These are phyloP conservation scores for Lepeophtheirus nordmannii DNA, from an alignment of 2,888 invertebrate species.

Conservation along the genomic window DNA sequence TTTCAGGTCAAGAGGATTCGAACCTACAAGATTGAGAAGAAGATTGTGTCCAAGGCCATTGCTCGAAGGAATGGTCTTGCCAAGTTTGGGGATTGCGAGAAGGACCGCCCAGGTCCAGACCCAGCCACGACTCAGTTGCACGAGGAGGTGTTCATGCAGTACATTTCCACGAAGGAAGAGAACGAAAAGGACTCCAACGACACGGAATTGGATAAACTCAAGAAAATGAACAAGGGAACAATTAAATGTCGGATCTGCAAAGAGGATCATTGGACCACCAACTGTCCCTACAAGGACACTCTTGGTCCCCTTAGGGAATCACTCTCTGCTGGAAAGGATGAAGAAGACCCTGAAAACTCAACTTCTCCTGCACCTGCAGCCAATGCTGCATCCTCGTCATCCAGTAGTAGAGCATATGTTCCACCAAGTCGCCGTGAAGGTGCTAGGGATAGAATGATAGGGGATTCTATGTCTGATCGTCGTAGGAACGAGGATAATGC, in stretches of 20 bases:
- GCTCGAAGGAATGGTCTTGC: conserved; percentile 84
- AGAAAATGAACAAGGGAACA: conserved; percentile 47
- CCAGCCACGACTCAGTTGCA: conserved; percentile 90
- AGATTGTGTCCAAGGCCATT: conserved; percentile 59
- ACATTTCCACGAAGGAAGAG: conserved; percentile 71
- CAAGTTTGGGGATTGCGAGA: conserved; percentile 81
- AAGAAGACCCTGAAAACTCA: conserved; percentile 22
- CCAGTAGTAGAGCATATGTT: conserved; percentile 42
- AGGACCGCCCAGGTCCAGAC: conserved; percentile 91
- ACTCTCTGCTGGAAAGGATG: not conserved
- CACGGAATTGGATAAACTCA: conserved; percentile 55
- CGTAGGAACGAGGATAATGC: conserved; percentile 50
- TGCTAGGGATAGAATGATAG: conserved; percentile 41
- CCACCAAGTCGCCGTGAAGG: conserved; percentile 79
- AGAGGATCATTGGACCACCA: conserved; percentile 95
- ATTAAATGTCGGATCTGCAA: conserved; percentile 78
- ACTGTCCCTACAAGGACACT: conserved; percentile 93
- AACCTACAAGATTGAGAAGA: conserved; percentile 80
- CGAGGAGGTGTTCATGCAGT: conserved; percentile 91
- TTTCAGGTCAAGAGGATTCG: conserved; percentile 40
- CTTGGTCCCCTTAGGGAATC: conserved; percentile 35
- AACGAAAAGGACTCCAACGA: conserved; percentile 72
- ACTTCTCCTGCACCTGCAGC: conserved; percentile 28
- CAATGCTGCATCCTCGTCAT: conserved; percentile 27
- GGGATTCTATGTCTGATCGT: conserved; percentile 47